Evolutionary conservation across 2,888 invertebrate species (phyloP), one percentile per base, ranked within the genome.

Genomic region (Globia sparganii): DNA sequence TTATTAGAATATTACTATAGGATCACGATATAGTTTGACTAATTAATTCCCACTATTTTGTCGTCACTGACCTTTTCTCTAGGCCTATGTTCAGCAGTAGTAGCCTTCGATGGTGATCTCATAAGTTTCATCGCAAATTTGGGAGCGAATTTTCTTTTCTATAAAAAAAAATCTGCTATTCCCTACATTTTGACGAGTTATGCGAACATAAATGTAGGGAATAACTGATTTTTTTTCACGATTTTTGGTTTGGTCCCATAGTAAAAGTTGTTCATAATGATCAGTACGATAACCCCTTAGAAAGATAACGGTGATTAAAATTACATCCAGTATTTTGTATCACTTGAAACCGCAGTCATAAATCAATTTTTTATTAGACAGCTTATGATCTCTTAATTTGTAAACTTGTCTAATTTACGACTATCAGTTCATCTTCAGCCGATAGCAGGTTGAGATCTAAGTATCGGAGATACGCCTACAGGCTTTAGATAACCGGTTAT

Each of bases 391-490:
- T 66, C 43, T 70, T 28, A 56, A 72, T 82, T 72, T n/a, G 69
- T 77, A 61, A 70, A 73, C 34, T 64, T 49, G 65, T 43, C 53
- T 34, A 15, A 70, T 73, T 79, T 72, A 73, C 49, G 65, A 66
- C 69, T 70, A 56, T 70, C 69, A n/a, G 8, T 62, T 21, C 62
- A 58, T 69, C 4, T 70, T 28, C n/a, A 64, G 28, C 53, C 11
- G 21, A 4, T 1, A 43, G 71, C 71, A 80, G 73, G 71, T 34
- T 49, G 70, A 0, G 34, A 56, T 58, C 70, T 73, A 66, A 56
- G 53, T 68, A 28, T 6, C 6, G 21, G 58, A 59, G 67, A 72
- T 75, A 73, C 69, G 25, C 34, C 34, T 64, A 49, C 68, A 72
- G 53, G 77, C 85, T 76, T 71, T 56, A 21, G 43, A 61, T 4